Evolutionary conservation across 2,888 invertebrate species (phyloP).

Genomic region (Harpagoxenus sublaevis): DNA sequence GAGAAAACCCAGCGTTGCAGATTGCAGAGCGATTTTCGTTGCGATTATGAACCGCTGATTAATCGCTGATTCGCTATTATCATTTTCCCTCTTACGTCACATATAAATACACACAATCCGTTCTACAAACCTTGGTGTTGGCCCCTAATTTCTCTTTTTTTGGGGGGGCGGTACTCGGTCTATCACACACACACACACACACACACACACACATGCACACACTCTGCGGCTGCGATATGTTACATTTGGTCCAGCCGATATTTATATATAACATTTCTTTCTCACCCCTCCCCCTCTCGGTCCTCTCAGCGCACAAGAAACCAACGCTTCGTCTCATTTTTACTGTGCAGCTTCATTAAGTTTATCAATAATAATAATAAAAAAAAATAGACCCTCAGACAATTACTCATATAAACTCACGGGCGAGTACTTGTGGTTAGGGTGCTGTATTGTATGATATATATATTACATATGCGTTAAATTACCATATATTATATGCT

Average conservation of each 20-base stretch:
- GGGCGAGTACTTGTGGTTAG: slow-evolving; percentile 72
- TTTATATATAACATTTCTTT: neutral
- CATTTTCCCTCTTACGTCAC: neutral
- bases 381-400: slow-evolving; percentile 63
- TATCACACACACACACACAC: neutral
- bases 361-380: slow-evolving; percentile 24
- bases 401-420: slow-evolving; percentile 72
- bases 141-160: slow-evolving; percentile 9
- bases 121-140: slow-evolving; percentile 37
- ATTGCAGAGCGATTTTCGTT: slow-evolving; percentile 46
- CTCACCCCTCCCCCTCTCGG: slow-evolving; percentile 3
- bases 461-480: slow-evolving; percentile 42
- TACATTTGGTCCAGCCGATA: slow-evolving; percentile 73
- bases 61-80: slow-evolving; percentile 48
- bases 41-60: slow-evolving; percentile 37
- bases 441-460: slow-evolving; percentile 49
- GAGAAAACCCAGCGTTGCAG: slow-evolving; percentile 36
- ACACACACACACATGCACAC: neutral
- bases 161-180: neutral
- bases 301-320: slow-evolving; percentile 48
- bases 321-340: slow-evolving; percentile 55
- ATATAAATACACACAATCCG: slow-evolving; percentile 43
- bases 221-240: slow-evolving; percentile 69
- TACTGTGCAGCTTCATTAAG: slow-evolving; percentile 22
- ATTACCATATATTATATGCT: slow-evolving; percentile 48